Conservation (phyloP, 2,113 vertebrate species). For the Porphyrio hochstetteri region DNA sequence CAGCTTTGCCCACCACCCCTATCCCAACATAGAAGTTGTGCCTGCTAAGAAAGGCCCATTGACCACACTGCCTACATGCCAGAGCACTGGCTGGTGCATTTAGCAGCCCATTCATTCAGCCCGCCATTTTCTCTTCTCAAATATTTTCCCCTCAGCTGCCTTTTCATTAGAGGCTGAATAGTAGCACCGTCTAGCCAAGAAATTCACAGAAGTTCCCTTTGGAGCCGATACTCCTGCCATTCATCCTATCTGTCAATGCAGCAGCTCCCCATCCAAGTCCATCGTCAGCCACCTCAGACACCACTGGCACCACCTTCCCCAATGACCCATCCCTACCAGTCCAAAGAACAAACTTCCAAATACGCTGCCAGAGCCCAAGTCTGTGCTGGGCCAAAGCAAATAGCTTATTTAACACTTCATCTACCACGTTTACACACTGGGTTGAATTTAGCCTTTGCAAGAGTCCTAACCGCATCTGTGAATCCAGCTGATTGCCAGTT, state of each 20-base stretch:
- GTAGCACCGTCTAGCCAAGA: slow-evolving; percentile 26
- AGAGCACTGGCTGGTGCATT: neutral
- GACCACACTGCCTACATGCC: neutral
- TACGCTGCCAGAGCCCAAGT: neutral
- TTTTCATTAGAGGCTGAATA: slow-evolving; percentile 20
- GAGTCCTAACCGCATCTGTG: slow-evolving; percentile 22
- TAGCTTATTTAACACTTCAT: slow-evolving; percentile 58
- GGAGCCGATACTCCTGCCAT: neutral
- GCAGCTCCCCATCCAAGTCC: neutral
- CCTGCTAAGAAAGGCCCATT: neutral
- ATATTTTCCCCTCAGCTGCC: neutral
- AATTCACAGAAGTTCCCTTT: neutral
- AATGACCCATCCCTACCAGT: neutral
- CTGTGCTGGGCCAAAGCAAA: slow-evolving; percentile 47
- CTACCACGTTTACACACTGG: slow-evolving; percentile 15
- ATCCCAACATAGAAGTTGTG: neutral
- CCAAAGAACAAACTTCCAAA: neutral
- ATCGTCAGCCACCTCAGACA: neutral
- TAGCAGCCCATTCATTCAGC: neutral
- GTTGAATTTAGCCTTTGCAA: slow-evolving; percentile 41
- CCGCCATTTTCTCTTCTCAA: neutral
- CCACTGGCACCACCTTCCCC: neutral
- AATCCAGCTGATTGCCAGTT: slow-evolving; percentile 40
- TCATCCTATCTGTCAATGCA: neutral
- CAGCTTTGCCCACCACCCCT: neutral